Conservation (phyloP, 37 sponge, comb jelly and placozoan species). For the Halisarca cf. caerulea region DNA sequence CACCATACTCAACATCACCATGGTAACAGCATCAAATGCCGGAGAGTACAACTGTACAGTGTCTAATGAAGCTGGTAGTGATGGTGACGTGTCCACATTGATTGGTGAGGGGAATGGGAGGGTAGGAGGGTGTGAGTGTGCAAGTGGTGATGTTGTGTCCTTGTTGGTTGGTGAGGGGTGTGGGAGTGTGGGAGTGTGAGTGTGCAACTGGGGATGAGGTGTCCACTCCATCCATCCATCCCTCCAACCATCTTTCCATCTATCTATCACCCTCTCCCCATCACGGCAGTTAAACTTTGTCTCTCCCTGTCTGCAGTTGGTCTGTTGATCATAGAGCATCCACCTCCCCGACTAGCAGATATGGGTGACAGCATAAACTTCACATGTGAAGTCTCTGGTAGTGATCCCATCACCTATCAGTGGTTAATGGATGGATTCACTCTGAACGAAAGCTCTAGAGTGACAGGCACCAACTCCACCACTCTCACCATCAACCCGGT, state of each 20-base stretch:
- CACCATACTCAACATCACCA: neutral
- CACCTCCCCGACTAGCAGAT: neutral
- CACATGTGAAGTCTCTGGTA: constrained; percentile 9
- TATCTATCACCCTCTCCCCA: too few species aligned
- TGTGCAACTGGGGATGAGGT: too few species aligned
- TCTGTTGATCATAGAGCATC: constrained; percentile 2
- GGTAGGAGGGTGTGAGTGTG: too few species aligned
- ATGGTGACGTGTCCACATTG: neutral
- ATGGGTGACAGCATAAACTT: constrained; percentile 2
- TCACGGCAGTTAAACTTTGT: too few species aligned
- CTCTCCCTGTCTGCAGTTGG: neutral
- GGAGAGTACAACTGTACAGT: constrained; percentile 67
- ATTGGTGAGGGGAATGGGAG: too few species aligned
- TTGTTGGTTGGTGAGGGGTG: too few species aligned
- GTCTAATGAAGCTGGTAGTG: constrained; percentile 60
- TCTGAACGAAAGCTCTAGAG: neutral
- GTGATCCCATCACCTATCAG: constrained; percentile 21
- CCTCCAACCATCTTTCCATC: too few species aligned
- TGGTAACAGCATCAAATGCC: constrained; percentile 29
- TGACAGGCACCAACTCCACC: neutral
- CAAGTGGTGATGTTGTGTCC: neutral
- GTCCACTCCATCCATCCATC: too few species aligned
- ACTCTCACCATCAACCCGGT: constrained; percentile 10
- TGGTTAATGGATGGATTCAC: neutral
- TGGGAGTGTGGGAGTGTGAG: too few species aligned